These are phyloP conservation scores for Uria aalge DNA, from an alignment of 2,113 vertebrate species.

Conservation along the genomic window DNA sequence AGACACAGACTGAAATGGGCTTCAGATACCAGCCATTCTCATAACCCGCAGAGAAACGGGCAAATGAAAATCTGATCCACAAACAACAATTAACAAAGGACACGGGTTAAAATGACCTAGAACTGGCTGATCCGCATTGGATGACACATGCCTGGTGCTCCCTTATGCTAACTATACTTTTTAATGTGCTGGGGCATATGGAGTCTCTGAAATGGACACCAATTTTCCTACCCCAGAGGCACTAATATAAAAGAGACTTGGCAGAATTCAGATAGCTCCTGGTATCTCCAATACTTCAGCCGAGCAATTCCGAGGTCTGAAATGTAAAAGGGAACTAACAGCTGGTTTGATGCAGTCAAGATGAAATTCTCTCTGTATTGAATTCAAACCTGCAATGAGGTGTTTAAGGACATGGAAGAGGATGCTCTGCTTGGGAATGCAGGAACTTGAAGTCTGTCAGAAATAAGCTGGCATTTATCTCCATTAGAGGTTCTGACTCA, in stretches of 20 bases:
- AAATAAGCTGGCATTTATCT: background rate
- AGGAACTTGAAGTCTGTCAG: fast-evolving
- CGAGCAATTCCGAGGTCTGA: background rate
- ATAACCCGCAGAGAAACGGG: background rate
- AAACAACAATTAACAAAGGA: background rate
- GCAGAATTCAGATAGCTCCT: background rate
- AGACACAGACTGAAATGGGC: background rate
- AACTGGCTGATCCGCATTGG: background rate
- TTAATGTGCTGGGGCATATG: fast-evolving
- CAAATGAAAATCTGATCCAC: background rate
- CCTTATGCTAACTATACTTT: background rate
- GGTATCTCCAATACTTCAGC: fast-evolving
- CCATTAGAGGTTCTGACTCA: background rate
- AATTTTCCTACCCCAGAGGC: background rate
- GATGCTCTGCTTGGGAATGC: background rate
- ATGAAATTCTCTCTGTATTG: background rate
- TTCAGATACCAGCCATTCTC: background rate
- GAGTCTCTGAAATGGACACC: background rate
- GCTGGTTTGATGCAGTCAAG: background rate
- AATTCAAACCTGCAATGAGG: background rate
- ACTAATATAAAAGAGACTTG: fast-evolving
- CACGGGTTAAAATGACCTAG: background rate
- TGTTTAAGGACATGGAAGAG: background rate
- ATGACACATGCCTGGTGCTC: background rate
- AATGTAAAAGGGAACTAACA: background rate